phyloP scores from a whole-genome alignment of 2,113 vertebrate species.

The Elephas maximus region DNA sequence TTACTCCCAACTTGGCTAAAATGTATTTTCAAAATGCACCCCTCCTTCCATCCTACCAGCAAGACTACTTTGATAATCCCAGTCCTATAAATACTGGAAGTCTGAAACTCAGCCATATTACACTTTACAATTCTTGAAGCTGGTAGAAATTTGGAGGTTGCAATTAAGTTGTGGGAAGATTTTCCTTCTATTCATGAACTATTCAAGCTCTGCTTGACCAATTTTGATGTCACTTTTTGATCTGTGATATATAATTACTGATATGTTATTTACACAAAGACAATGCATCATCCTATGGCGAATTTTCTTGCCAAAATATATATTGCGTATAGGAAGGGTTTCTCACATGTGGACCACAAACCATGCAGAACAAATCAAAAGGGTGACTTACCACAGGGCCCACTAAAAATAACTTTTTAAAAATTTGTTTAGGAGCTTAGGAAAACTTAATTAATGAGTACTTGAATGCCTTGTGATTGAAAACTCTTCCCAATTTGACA shows the following conservation, averaged over 20 bases:
- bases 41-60: conserved; percentile 60
- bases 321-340: conserved; percentile 32
- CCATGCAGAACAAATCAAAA: neutral
- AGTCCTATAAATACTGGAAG: conserved; percentile 50
- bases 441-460: conserved; percentile 75
- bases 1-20: conserved; percentile 47
- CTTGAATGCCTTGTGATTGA: conserved; percentile 73
- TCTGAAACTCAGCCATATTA: neutral
- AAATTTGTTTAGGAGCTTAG: conserved; percentile 64
- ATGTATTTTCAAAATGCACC: conserved; percentile 42
- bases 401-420: conserved; percentile 39
- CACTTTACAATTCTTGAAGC: conserved; percentile 27
- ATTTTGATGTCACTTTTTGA: conserved; percentile 49
- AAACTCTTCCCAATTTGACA: conserved; percentile 70
- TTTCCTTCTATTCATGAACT: conserved; percentile 45
- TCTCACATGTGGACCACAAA: conserved; percentile 53
- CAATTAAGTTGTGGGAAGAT: conserved; percentile 11
- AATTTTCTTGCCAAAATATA: conserved; percentile 7
- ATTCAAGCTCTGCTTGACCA: neutral
- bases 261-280: conserved; percentile 40
- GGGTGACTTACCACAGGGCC: neutral
- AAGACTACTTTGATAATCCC: conserved; percentile 57
- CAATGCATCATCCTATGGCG: neutral
- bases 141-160: conserved; percentile 33
- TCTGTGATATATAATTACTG: neutral